Evolutionary conservation across 2,888 invertebrate species (phyloP).

Genomic region (Muschampia plurimacula): DNA sequence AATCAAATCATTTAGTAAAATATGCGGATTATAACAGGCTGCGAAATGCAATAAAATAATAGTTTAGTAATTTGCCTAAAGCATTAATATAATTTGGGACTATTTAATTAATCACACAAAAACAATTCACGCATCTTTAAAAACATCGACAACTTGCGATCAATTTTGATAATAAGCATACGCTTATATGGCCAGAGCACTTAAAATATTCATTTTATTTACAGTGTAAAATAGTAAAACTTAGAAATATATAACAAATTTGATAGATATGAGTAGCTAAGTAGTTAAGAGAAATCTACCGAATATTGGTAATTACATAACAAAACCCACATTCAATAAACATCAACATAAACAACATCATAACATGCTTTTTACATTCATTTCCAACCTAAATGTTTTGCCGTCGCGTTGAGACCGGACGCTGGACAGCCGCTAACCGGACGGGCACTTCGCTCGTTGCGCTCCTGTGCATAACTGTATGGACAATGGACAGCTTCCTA

Average conservation of each 20-base stretch:
- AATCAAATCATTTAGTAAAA: conserved; percentile 16
- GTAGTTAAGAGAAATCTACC: conserved; percentile 70
- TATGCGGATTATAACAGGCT: conserved; percentile 7
- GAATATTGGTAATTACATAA: conserved; percentile 76
- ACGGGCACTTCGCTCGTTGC: not conserved
- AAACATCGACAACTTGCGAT: conserved; percentile 28
- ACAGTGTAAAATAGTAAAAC: conserved; percentile 75
- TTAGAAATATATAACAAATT: conserved; percentile 84
- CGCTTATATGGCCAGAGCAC: conserved; percentile 8
- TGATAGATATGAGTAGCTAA: conserved; percentile 75
- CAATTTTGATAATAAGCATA: conserved; percentile 19
- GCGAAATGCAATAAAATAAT: conserved; percentile 26
- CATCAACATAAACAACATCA: conserved; percentile 77
- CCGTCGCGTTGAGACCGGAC: conserved; percentile 1
- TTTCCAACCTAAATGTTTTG: not conserved
- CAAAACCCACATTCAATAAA: conserved; percentile 78
- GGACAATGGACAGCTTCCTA: not conserved
- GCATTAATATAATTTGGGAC: conserved; percentile 23
- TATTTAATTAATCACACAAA: conserved; percentile 23
- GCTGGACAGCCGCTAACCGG: not conserved
- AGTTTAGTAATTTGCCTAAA: conserved; percentile 26
- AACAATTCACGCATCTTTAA: conserved; percentile 22
- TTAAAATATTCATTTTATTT: conserved; percentile 61
- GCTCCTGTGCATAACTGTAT: not conserved
- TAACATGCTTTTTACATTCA: conserved; percentile 53